Evolutionary conservation across 2,888 invertebrate genomes (phyloP).

Genomic region (Chloroclystis v-ata): DNA sequence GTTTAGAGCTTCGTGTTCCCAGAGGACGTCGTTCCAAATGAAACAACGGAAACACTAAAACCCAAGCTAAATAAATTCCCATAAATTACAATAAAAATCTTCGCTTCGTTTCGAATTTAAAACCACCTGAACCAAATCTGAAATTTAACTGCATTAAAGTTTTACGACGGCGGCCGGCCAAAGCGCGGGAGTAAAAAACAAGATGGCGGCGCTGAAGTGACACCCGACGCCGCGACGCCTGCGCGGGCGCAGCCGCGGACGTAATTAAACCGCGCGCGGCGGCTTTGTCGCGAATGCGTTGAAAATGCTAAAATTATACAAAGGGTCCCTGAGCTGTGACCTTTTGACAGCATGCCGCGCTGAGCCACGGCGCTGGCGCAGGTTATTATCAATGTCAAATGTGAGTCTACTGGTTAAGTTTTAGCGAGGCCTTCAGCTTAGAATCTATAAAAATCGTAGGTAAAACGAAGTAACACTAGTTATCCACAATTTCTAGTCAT

Average conservation of each 20-base stretch:
- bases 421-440: too few relatives aligned
- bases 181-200: conserved; percentile 64
- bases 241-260: conserved; percentile 4
- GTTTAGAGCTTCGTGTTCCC: too few relatives aligned
- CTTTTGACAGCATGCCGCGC: conserved; percentile 13
- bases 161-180: conserved; percentile 57
- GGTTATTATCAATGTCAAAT: background rate
- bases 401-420: too few relatives aligned
- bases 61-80: conserved; percentile 1
- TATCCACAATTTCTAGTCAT: too few relatives aligned
- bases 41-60: conserved; percentile 5
- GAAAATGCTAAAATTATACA: conserved; percentile 32
- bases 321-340: conserved; percentile 21
- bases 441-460: too few relatives aligned
- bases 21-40: background rate
- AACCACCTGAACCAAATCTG: conserved; percentile 62
- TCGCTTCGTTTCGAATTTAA: conserved; percentile 74
- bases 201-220: conserved; percentile 58
- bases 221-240: conserved; percentile 49
- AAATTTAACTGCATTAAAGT: conserved; percentile 75
- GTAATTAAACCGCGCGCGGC: conserved; percentile 45
- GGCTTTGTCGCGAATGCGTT: conserved; percentile 37
- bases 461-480: too few relatives aligned
- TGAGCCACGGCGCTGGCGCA: background rate
- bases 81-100: conserved; percentile 59